phyloP scores from a whole-genome alignment of 2,797 vertebrate genomes.

The Yasuhikotakia modesta region DNA sequence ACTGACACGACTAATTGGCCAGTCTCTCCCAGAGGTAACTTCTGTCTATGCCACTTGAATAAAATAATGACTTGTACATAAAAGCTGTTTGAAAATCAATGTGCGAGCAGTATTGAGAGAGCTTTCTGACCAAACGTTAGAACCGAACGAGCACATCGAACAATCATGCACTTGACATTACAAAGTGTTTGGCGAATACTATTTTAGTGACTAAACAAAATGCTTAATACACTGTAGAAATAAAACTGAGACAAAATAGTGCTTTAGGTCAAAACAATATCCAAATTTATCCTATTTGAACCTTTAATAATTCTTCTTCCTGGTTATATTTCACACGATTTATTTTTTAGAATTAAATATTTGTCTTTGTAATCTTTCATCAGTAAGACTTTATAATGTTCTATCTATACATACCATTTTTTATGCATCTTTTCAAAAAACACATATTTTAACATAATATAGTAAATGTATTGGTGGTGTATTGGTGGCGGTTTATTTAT shows the following conservation, averaged over 20 bases:
- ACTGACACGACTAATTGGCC: conserved; percentile 61
- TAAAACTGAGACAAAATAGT: background rate
- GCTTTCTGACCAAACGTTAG: conserved; percentile 15
- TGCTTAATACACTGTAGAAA: background rate
- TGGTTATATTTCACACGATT: too few species aligned
- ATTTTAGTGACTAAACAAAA: background rate
- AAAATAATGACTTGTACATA: conserved; percentile 42
- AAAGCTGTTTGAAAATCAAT: conserved; percentile 35
- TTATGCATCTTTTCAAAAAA: too few species aligned
- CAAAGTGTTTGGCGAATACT: conserved; percentile 24
- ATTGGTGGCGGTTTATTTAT: too few species aligned
- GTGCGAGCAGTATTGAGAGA: background rate
- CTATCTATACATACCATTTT: too few species aligned
- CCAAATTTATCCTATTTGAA: background rate
- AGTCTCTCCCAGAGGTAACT: conserved; percentile 54
- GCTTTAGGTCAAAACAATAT: background rate
- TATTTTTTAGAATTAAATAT: background rate
- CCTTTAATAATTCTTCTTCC: background rate
- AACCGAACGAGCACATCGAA: conserved; percentile 3
- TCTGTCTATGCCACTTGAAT: conserved; percentile 56
- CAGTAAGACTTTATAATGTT: too few species aligned
- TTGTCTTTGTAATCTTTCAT: too few species aligned
- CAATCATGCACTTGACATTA: conserved; percentile 22
- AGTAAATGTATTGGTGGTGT: too few species aligned
- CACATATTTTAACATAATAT: too few species aligned